Evolutionary conservation across 1,140 invertebrate species (phyloP), one percentile per base, ranked within the genome.

Genomic region (Drosophila tani): DNA sequence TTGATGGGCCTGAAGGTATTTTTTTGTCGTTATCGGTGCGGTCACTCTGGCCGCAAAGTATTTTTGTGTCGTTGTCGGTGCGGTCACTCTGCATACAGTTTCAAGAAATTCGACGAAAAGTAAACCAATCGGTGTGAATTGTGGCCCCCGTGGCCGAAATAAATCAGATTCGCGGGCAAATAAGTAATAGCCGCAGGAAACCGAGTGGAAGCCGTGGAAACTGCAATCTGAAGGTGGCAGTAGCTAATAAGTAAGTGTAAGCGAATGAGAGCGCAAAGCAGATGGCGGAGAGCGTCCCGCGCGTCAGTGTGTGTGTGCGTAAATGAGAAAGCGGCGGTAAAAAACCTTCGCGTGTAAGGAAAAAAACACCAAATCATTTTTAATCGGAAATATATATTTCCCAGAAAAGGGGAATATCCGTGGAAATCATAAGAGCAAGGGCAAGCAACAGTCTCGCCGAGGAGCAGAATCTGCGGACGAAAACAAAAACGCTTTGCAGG

Each of bases 211-310:
- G 32, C 60, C 57, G 40, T n/a, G 15, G 38, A 27, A 29, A 45
- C 24, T 51, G 35, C 46, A n/a, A 14, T 68, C 29, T 38, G 29
- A 69, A 69, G 64, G 67, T 45, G 64, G 64, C 38, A 47, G 79
- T 70, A 66, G 80, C 73, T 90, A 90, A 84, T 88, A 88, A 84
- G 84, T 87, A 88, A 84, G 84, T 87, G 83, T 79, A 66, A 79
- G 73, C 82, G 84, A 88, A 88, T 88, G 84, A 90, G 84, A 88
- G 84, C 83, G 79, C 74, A 88, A 88, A 88, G 85, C 81, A 81
- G 77, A 90, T 84, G 85, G 78, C 82, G 80, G 73, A 88, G 84
- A 90, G 84, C 85, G 85, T 87, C 75, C 75, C 80, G 77, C 83
- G 84, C 68, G 59, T 81, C 70, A 79, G 57, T 73, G 65, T 79